phyloP scores from a whole-genome alignment of 2,113 vertebrate species.

The Thamnophis sirtalis region DNA sequence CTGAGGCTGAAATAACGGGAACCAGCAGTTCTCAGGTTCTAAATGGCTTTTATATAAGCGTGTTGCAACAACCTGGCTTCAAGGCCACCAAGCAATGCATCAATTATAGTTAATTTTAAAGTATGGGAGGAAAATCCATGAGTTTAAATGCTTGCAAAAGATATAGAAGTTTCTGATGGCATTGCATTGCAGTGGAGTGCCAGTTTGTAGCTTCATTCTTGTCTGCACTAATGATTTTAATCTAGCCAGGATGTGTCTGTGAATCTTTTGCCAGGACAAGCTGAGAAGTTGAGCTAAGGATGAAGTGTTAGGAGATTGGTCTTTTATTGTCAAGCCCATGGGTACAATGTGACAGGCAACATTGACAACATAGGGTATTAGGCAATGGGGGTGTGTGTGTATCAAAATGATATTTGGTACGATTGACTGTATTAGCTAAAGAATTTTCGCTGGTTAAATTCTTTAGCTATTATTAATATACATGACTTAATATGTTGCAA shows the following conservation, averaged over 20 bases:
- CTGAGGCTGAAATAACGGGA: not conserved
- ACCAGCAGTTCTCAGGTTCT: not conserved
- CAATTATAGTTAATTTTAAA: not conserved
- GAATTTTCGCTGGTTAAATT: not conserved
- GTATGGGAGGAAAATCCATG: not conserved
- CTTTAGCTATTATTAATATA: not conserved
- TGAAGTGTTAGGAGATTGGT: not conserved
- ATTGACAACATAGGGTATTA: not conserved
- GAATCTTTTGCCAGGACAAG: not conserved
- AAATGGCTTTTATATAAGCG: not conserved
- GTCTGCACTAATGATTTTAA: not conserved
- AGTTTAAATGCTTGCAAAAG: not conserved
- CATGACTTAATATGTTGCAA: not conserved
- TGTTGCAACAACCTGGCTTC: not conserved
- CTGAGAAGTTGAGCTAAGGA: not conserved
- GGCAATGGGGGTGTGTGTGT: not conserved
- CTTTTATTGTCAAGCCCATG: not conserved
- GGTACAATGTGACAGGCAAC: not conserved
- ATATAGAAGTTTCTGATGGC: not conserved
- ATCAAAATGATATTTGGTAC: not conserved
- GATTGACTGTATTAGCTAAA: not conserved
- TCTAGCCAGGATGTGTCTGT: not conserved
- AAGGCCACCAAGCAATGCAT: not conserved
- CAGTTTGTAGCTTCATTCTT: not conserved
- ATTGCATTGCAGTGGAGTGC: not conserved